These are phyloP conservation scores for Hydrolagus colliei DNA, from an alignment of 2,797 vertebrate genomes.

Conservation along the genomic window DNA sequence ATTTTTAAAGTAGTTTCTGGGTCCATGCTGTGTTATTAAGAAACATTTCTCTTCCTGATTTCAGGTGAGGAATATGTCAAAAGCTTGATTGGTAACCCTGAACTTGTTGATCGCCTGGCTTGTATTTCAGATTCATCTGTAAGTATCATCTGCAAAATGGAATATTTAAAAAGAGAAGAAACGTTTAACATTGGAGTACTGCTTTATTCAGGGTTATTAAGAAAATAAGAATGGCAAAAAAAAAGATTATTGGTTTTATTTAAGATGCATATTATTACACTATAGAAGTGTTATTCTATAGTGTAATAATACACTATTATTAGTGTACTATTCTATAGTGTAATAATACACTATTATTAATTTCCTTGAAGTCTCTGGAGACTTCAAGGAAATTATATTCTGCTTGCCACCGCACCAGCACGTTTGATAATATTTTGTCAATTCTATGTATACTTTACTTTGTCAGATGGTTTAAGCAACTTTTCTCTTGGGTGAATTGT, in stretches of 20 bases:
- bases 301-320: too few species aligned
- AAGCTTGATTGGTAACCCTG: constrained; percentile 80
- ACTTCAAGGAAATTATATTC: too few species aligned
- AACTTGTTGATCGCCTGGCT: constrained; percentile 87
- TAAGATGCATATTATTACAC: background rate
- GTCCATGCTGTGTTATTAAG: background rate
- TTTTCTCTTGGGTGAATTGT: too few species aligned
- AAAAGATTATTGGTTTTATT: background rate
- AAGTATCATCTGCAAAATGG: background rate
- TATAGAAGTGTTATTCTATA: too few species aligned
- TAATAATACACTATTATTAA: too few species aligned
- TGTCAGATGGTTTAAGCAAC: too few species aligned
- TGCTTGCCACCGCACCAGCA: too few species aligned
- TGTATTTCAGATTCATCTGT: constrained; percentile 66
- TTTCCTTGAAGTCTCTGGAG: too few species aligned
- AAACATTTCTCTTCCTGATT: background rate
- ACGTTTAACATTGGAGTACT: background rate
- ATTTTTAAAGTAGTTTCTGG: background rate
- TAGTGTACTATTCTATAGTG: too few species aligned
- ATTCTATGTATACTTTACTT: too few species aligned
- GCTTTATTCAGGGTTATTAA: background rate
- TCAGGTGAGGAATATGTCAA: constrained; percentile 91
- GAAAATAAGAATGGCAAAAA: background rate
- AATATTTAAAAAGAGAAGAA: background rate
- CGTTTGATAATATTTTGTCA: too few species aligned